Base-by-base conservation (phyloP, 2,888 invertebrate genomes). In the Dolichopus griseipennis region DNA sequence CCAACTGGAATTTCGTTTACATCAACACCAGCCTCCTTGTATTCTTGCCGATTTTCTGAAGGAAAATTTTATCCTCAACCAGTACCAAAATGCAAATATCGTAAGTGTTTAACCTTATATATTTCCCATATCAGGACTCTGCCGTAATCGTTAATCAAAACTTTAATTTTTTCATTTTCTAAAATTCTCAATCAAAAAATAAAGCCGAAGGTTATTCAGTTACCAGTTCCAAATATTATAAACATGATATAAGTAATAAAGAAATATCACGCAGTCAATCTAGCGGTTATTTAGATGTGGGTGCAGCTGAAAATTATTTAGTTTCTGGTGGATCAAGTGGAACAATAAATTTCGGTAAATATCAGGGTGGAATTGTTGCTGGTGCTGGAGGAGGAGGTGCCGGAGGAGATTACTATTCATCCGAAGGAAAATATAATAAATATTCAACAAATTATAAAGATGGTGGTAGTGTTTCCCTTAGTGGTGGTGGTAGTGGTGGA, bases 11-110 rank as follows among this genome's bases (percentile, higher is more conserved):
- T 88, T 18, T 76, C 83, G 21, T 89, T 90, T 75, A 86, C 87
- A 70, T 83, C 84, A 7, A 79, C 85, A 0, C 85, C 89, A 0
- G 86, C 87, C 0, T 77, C 83, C 0, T 72, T 83, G 1, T 92
- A 93, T 78, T 84, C 83, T 34, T 93, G 93, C 74, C 80, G 79
- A 61, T 91, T 90, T 74, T 83, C 85, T 8, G 83, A 82, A 0
- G 92, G 91, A 0, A 71, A 80, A 6, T 93, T 88, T 77, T 75
- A 82, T 52, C 93, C 93, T 0, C 83, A 83, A 41, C 87, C 89
- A 0, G 83, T 91, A 69, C 93, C 93, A 0, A 88, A 87, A 73
- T 93, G 93, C 75, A 81, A 87, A 15, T 88, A 84, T 74, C 84
- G 88, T 88, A 77, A 83, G 82, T 76, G 12, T 62, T n/a, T n/a